Evolutionary conservation across 2,888 invertebrate genomes (phyloP).

Genomic region (Heliconius aoede): DNA sequence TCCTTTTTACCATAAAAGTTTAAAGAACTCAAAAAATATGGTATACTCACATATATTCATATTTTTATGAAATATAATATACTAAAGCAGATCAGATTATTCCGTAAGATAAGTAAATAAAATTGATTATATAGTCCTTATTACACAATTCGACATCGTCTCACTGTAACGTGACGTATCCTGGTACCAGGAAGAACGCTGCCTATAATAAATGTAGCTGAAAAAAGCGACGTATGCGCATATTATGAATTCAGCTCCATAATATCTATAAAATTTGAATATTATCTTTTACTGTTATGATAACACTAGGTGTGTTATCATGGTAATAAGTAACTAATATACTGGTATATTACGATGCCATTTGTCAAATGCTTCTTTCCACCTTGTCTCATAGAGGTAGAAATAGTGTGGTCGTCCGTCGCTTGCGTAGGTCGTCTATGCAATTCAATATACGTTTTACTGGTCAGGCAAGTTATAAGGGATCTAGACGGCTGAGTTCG

Average conservation of each 20-base stretch:
- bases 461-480: constrained; percentile 50
- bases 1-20: too few species aligned
- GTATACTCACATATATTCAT: too few species aligned
- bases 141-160: too few species aligned
- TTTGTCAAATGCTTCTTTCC: constrained; percentile 41
- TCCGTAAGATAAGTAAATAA: too few species aligned
- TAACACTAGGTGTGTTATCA: constrained; percentile 37
- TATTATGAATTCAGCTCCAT: background rate
- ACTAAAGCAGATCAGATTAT: too few species aligned
- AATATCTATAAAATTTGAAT: constrained; percentile 5
- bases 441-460: constrained; percentile 49
- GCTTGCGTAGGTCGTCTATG: constrained; percentile 52
- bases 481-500: constrained; percentile 45
- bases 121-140: too few species aligned
- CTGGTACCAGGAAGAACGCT: background rate
- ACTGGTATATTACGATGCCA: constrained; percentile 13
- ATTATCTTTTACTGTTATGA: constrained; percentile 39
- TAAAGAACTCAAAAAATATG: too few species aligned
- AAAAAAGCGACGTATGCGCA: background rate
- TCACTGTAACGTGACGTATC: background rate
- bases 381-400: constrained; percentile 40
- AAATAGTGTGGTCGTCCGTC: constrained; percentile 47
- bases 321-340: constrained; percentile 11
- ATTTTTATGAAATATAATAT: too few species aligned
- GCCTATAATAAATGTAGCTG: background rate